Base-by-base conservation (phyloP, 2,888 invertebrate species). In the Diadegma fenestrale region DNA sequence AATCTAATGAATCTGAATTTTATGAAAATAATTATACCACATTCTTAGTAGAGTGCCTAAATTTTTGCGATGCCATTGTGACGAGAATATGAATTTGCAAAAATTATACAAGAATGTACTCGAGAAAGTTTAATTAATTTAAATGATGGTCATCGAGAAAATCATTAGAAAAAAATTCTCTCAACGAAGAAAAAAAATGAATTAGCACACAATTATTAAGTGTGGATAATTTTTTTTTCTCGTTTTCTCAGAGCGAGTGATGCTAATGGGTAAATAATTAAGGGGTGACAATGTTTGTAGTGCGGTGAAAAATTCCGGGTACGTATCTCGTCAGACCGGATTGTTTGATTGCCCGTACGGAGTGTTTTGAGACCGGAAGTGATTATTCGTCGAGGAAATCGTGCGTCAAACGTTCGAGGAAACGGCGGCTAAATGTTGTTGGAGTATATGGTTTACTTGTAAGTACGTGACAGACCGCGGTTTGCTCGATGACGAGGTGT, bases 341-440 rank as follows among this genome's bases (percentile, higher is more conserved):
- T n/a, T 54, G 64, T 72, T 64, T 73, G 80, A 80, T 80, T 63
- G 73, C 41, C 68, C 72, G 43, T 68, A 22, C 51, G 33, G 30
- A 61, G 33, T 43, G 43, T 37, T 43, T 54, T 17, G 68, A 43
- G 75, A 51, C 85, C 85, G 85, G 85, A 85, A 85, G 78, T 71
- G 75, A 85, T 79, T 85, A 82, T 82, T 85, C 79, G 79, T 71
- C 79, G 76, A 82, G 75, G 68, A 85, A 82, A 85, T 79, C 37
- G 72, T 58, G 77, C 33, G 68, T 58, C 68, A 58, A 79, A 63
- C 37, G 64, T 85, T 85, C 85, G 78, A 64, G 19, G 85, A 85
- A 85, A 45, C 69, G 26, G 72, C 63, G 68, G 51, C 64, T 64
- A 79, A 79, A 79, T 37, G 51, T 41, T 73, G 63, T 72, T 30